phyloP scores from a whole-genome alignment of 2,888 invertebrate species.

The Trichacis sp. region DNA sequence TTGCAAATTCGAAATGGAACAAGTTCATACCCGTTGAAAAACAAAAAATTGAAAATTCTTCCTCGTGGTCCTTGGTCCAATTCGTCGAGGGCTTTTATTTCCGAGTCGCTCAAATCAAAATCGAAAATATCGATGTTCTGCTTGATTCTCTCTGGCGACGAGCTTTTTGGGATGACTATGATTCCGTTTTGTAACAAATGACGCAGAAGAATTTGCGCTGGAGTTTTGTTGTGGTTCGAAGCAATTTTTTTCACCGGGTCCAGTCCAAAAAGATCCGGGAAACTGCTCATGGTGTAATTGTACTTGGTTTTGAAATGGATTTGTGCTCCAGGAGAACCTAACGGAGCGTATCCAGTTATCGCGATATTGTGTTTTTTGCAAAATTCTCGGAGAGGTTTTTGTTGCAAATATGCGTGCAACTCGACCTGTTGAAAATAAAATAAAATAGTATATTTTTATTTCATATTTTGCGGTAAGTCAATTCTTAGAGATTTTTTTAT shows the following conservation, averaged over 20 bases:
- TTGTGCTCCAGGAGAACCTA: constrained; percentile 77
- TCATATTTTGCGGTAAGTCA: no score
- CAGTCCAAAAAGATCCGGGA: constrained; percentile 75
- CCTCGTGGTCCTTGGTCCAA: constrained; percentile 76
- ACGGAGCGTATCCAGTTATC: constrained; percentile 76
- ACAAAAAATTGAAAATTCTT: constrained; percentile 77
- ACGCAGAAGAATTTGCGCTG: constrained; percentile 80
- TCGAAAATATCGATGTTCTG: constrained; percentile 79
- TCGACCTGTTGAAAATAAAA: no score
- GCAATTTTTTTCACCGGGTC: constrained; percentile 74
- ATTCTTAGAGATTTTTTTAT: no score
- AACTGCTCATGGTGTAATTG: constrained; percentile 54
- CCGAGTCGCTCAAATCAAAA: constrained; percentile 73
- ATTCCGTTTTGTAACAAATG: constrained; percentile 78
- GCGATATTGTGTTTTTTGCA: constrained; percentile 76
- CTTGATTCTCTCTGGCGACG: constrained; percentile 76
- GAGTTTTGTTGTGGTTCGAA: constrained; percentile 72
- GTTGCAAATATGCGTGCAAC: constrained; percentile 82
- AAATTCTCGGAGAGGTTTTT: constrained; percentile 74
- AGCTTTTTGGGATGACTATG: constrained; percentile 84
- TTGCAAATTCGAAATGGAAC: no score
- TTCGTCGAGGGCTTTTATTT: constrained; percentile 71
- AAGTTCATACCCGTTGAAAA: constrained; percentile 64
- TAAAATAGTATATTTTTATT: no score
- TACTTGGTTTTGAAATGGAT: constrained; percentile 62